Evolutionary conservation across 2,888 invertebrate genomes (phyloP), one percentile per base, ranked within the genome.

Genomic region (Athalia cordata): DNA sequence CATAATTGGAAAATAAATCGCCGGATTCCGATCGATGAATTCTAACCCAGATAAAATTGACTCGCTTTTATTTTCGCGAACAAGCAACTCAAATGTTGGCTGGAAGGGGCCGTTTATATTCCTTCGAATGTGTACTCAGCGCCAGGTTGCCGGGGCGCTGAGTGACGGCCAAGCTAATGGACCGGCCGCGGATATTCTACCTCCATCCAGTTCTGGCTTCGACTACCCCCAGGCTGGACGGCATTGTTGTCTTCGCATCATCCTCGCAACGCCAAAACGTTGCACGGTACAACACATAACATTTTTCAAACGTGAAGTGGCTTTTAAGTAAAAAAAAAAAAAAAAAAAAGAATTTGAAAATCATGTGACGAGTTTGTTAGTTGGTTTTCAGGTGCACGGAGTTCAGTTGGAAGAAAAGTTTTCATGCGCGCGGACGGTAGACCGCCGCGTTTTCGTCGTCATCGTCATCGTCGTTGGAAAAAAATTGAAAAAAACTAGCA

Each of bases 121-220:
- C 67, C 67, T 50, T 29, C 29, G 13, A 81, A 77, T 79, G 80
- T 82, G 81, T 82, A 85, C 85, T 78, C 83, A 78, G 75, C 75
- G 79, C 79, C 81, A 77, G 82, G 80, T 61, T 75, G 45, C 81
- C 76, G 80, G 72, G 76, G 9, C 70, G 82, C 80, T 84, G 86
- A 85, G 81, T 85, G 86, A 85, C 85, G 84, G 84, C 82, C 80
- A 47, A 75, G 84, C 84, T 86, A 86, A 86, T 86, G 85, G 85
- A 85, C 83, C 83, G 79, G 83, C 82, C 76, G 77, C 47, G n/a
- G 55, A 29, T 29, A 29, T 29, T 29, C 29, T 29, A 29, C 29
- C 29, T 29, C 81, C 82, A 80, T 66, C 62, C 70, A 57, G 52
- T 72, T 62, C 70, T 74, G 59, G 65, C 72, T 78, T 77, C 59